Evolutionary conservation across 2,113 vertebrate genomes (phyloP).

Genomic region (Brachyhypopomus occidentalis): DNA sequence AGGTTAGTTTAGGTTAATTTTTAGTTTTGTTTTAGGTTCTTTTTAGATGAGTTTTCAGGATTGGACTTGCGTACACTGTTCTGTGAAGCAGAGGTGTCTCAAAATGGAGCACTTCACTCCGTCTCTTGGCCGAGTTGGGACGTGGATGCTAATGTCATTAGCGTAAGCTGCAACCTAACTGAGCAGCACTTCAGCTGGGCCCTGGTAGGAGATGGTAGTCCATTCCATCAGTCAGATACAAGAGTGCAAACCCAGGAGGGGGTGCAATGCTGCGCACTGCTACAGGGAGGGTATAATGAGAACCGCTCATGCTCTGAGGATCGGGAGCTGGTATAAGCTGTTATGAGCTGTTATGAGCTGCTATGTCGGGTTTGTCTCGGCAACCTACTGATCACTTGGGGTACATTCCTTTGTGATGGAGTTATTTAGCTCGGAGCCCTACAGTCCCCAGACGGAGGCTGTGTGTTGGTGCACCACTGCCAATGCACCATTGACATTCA

Average conservation of each 20-base stretch:
- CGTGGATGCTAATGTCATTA: slow-evolving; percentile 52
- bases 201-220: slow-evolving; percentile 15
- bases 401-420: slow-evolving; percentile 51
- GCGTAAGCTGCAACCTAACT: slow-evolving; percentile 50
- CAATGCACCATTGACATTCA: neutral
- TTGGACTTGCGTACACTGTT: too few relatives aligned
- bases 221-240: slow-evolving; percentile 41
- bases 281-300: slow-evolving; percentile 42
- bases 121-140: slow-evolving; percentile 28
- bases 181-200: slow-evolving; percentile 21
- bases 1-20: too few relatives aligned
- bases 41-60: too few relatives aligned
- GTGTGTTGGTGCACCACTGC: slow-evolving; percentile 1
- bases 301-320: slow-evolving; percentile 19
- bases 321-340: neutral
- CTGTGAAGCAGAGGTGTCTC: too few relatives aligned
- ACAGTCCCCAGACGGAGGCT: slow-evolving; percentile 12
- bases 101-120: too few relatives aligned
- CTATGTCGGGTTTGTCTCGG: slow-evolving; percentile 43
- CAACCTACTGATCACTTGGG: slow-evolving; percentile 33
- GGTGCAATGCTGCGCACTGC: slow-evolving; percentile 28
- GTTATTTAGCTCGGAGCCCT: slow-evolving; percentile 22
- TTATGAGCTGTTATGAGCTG: neutral
- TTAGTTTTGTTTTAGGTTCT: too few relatives aligned
- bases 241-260: slow-evolving; percentile 35